Evolutionary conservation across 2,888 invertebrate genomes (phyloP).

Genomic region (Andrena flavipes): DNA sequence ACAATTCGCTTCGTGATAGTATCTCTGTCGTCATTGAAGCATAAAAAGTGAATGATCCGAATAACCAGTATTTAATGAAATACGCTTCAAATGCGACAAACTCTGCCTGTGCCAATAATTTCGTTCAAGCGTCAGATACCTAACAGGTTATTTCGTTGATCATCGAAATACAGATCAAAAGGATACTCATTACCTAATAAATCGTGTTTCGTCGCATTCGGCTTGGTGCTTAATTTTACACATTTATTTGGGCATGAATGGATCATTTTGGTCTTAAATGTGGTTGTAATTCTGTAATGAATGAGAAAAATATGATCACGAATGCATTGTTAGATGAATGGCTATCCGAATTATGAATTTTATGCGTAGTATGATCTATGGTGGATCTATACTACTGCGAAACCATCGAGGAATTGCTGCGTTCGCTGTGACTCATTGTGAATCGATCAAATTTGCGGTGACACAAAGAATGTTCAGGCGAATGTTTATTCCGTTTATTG

Average conservation of each 20-base stretch:
- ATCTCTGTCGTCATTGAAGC: background rate
- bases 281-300: background rate
- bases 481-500: too few relatives aligned
- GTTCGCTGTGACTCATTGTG: too few relatives aligned
- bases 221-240: background rate
- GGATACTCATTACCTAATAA: background rate
- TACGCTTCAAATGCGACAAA: background rate
- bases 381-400: too few relatives aligned
- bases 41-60: constrained; percentile 2
- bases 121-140: background rate
- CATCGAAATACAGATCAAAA: background rate
- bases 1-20: too few relatives aligned
- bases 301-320: background rate
- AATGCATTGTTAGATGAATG: background rate
- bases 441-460: too few relatives aligned
- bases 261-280: background rate
- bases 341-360: too few relatives aligned
- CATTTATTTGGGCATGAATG: background rate
- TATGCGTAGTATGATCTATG: too few relatives aligned
- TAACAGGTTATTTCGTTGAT: background rate
- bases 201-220: background rate
- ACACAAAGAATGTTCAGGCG: too few relatives aligned
- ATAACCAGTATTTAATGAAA: background rate
- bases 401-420: too few relatives aligned
- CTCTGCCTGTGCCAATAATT: background rate